Conservation (phyloP, 2,797 vertebrate genomes). For the Falco cherrug region DNA sequence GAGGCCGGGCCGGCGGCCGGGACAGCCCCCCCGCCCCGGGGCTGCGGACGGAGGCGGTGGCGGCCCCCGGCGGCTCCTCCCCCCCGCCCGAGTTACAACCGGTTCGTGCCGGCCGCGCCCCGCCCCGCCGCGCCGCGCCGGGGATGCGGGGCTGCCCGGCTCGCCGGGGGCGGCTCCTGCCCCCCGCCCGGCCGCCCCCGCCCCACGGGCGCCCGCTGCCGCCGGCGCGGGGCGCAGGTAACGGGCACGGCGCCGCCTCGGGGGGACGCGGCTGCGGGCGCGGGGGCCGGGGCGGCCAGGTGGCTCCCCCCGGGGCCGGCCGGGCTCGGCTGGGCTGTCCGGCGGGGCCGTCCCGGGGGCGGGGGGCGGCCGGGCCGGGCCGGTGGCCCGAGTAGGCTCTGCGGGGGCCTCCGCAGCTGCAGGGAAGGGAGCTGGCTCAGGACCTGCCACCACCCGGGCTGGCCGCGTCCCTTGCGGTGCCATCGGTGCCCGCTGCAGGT, state of each 20-base stretch:
- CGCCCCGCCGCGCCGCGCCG: background rate
- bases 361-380: background rate
- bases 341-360: background rate
- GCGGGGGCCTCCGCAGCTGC: too few relatives aligned
- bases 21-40: background rate
- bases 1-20: background rate
- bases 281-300: background rate
- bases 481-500: background rate
- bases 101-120: conserved; percentile 5
- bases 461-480: background rate
- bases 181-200: too few relatives aligned
- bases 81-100: background rate
- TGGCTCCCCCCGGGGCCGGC: background rate
- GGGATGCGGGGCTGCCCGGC: conserved; percentile 14
- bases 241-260: background rate
- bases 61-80: conserved; percentile 12
- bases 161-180: background rate
- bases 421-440: background rate
- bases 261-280: background rate
- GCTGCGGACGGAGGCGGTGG: background rate
- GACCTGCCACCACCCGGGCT: accelerated
- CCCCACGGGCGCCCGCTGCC: background rate
- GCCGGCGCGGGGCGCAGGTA: background rate
- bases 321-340: too few relatives aligned
- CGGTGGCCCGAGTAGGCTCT: background rate